Conservation (phyloP, 2,797 vertebrate species). For the Brachyrhaphis roseni region DNA sequence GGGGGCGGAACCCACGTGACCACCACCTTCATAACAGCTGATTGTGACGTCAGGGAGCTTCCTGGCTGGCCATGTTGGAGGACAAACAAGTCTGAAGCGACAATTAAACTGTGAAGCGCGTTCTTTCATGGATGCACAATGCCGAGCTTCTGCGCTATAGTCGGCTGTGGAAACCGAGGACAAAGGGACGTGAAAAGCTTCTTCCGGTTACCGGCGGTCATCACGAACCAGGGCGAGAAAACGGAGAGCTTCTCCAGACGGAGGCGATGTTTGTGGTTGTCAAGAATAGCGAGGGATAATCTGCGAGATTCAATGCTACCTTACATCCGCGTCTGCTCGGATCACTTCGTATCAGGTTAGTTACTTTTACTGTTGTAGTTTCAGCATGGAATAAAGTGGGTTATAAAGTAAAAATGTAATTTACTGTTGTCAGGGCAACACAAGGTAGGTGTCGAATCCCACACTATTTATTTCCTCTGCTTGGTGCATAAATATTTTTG, state of each 20-base stretch:
- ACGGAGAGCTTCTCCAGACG: background rate
- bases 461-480: background rate
- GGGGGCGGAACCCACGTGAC: constrained; percentile 71
- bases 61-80: background rate
- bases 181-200: background rate
- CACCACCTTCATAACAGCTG: constrained; percentile 37
- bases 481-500: background rate
- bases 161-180: background rate
- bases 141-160: background rate
- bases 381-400: background rate
- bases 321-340: background rate
- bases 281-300: background rate
- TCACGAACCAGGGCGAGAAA: background rate
- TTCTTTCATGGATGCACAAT: background rate
- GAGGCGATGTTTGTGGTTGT: background rate
- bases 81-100: background rate
- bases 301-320: background rate
- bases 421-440: background rate
- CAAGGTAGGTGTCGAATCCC: background rate
- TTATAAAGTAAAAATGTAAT: background rate
- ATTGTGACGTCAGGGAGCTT: constrained; percentile 5
- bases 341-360: background rate
- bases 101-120: no score
- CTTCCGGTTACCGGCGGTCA: background rate
- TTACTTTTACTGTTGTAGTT: background rate